A percentile compares a stretch with the other conserved stretches of the same genome.
Evolutionary conservation across 2,113 vertebrate species (phyloP).

Genomic region (Periophthalmodon schlosseri): DNA sequence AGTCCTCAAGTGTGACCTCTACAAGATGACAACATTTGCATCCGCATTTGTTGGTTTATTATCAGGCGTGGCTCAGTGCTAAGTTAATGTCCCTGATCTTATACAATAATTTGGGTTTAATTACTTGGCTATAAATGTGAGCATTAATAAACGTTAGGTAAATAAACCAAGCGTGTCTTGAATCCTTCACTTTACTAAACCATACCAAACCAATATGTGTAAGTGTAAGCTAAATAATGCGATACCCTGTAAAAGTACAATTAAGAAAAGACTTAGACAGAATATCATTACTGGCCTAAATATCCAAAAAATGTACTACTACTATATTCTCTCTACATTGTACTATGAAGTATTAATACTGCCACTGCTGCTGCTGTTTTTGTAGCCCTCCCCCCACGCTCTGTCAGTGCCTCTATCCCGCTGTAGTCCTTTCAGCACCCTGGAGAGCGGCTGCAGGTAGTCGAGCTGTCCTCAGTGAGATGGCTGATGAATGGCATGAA

Average conservation of each 20-base stretch:
- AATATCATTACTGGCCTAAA: constrained; percentile 22
- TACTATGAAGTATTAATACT: constrained; percentile 62
- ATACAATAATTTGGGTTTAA: neutral
- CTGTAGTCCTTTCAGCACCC: constrained; percentile 75
- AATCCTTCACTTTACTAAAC: constrained; percentile 1
- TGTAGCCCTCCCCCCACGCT: constrained; percentile 38
- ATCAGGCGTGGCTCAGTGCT: neutral
- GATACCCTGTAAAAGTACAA: constrained; percentile 8
- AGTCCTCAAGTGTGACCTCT: constrained; percentile 65
- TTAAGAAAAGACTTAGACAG: constrained; percentile 33
- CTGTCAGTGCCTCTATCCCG: constrained; percentile 43
- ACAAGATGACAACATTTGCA: constrained; percentile 20
- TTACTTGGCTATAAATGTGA: neutral
- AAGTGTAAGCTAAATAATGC: constrained; percentile 20
- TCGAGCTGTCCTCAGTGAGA: constrained; percentile 51
- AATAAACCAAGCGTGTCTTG: constrained; percentile 1
- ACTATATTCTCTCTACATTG: constrained; percentile 38
- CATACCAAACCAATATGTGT: constrained; percentile 6
- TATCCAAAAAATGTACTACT: constrained; percentile 26
- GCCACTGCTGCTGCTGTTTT: constrained; percentile 56
- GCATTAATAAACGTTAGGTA: constrained; percentile 3
- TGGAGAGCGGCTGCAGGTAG: constrained; percentile 78
- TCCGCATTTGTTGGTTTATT: constrained; percentile 14
- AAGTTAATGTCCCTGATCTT: neutral
- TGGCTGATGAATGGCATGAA: constrained; percentile 64